Conservation (phyloP, 2,888 invertebrate genomes). For the Andrena hattorfiana region DNA sequence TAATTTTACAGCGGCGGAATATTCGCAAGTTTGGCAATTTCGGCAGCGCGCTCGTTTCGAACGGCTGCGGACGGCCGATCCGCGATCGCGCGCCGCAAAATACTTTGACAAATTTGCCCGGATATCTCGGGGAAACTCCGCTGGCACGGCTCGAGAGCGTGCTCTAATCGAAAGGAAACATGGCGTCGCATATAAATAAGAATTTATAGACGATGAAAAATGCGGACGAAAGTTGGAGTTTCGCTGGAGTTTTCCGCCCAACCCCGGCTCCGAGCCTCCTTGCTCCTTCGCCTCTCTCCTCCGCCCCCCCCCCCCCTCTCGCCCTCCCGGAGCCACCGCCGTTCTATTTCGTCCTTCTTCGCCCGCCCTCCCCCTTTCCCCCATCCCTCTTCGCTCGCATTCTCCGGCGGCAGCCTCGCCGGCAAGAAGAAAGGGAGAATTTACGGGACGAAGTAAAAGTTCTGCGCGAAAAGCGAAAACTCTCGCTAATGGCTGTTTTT, state of each 20-base stretch:
- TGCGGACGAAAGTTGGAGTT: slow-evolving; percentile 81
- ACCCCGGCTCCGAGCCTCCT: slow-evolving; percentile 33
- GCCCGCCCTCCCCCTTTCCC: neutral
- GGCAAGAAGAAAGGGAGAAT: slow-evolving; percentile 64
- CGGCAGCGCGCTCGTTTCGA: slow-evolving; percentile 47
- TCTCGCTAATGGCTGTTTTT: slow-evolving; percentile 85
- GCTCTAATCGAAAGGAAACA: slow-evolving; percentile 83
- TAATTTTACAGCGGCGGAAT: slow-evolving; percentile 68
- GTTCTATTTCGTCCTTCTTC: slow-evolving; percentile 37
- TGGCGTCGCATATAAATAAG: slow-evolving; percentile 84
- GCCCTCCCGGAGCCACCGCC: neutral
- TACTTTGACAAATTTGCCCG: slow-evolving; percentile 73
- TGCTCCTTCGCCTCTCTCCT: slow-evolving; percentile 23
- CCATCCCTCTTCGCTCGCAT: slow-evolving; percentile 59
- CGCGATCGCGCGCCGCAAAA: slow-evolving; percentile 64
- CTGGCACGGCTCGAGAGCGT: slow-evolving; percentile 60
- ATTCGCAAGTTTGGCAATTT: slow-evolving; percentile 71
- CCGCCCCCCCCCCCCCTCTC: slow-evolving; percentile 26
- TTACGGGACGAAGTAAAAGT: slow-evolving; percentile 80
- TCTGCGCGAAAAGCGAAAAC: slow-evolving; percentile 85
- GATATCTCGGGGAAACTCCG: slow-evolving; percentile 71
- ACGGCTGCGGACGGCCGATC: slow-evolving; percentile 47
- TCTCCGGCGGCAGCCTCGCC: slow-evolving; percentile 24
- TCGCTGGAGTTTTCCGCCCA: slow-evolving; percentile 71
- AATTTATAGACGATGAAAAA: slow-evolving; percentile 85